phyloP scores from a whole-genome alignment of 2,797 vertebrate genomes.

The Amniataba percoides region DNA sequence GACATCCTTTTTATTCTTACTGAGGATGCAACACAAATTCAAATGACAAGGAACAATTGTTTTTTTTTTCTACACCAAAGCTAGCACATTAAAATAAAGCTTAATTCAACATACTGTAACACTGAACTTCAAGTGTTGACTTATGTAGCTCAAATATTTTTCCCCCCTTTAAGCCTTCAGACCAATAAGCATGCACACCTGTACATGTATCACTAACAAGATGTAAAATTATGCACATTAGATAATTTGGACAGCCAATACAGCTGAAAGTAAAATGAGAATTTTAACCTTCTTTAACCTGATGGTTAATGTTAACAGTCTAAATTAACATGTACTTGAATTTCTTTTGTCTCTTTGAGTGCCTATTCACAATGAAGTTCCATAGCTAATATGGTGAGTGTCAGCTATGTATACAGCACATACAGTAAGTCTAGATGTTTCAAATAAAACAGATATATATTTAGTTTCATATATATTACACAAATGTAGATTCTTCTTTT shows the following conservation, averaged over 20 bases:
- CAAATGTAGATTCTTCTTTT: conserved; percentile 83
- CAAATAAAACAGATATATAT: conserved; percentile 75
- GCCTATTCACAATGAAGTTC: conserved; percentile 65
- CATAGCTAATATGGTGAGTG: conserved; percentile 61
- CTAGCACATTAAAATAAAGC: conserved; percentile 70
- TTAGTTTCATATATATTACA: conserved; percentile 76
- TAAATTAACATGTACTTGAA: conserved; percentile 55
- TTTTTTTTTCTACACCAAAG: conserved; percentile 63
- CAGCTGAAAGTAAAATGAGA: conserved; percentile 39
- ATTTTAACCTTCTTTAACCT: conserved; percentile 40
- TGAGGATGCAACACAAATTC: conserved; percentile 73
- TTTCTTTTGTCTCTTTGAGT: conserved; percentile 49
- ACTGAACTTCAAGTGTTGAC: conserved; percentile 59
- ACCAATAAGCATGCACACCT: conserved; percentile 69
- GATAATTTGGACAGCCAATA: conserved; percentile 52
- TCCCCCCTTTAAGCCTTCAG: conserved; percentile 52
- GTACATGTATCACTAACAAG: conserved; percentile 59
- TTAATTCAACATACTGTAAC: conserved; percentile 57
- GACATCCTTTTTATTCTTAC: conserved; percentile 74
- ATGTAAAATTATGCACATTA: conserved; percentile 62
- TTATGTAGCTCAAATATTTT: conserved; percentile 37
- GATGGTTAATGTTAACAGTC: conserved; percentile 59
- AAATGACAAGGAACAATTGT: conserved; percentile 60
- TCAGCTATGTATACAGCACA: conserved; percentile 80
- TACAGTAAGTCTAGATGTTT: conserved; percentile 66